A percentile compares a stretch with the other conserved stretches of the same genome.
Evolutionary conservation across 2,113 vertebrate species (phyloP).

Genomic region (Channa maculata): DNA sequence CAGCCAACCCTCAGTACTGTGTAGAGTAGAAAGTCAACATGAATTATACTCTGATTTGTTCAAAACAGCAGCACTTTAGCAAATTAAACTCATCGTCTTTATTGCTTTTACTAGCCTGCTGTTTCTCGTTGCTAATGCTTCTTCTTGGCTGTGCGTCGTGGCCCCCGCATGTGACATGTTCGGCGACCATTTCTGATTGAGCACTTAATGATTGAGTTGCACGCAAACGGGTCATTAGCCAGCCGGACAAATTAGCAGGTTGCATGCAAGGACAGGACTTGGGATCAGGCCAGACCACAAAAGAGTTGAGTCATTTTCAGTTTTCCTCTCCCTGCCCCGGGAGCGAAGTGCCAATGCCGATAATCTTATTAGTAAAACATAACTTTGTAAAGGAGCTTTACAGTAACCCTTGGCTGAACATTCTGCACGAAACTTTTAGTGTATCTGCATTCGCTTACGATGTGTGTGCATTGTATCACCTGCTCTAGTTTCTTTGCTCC

Average conservation of each 20-base stretch:
- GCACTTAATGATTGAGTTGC: slow-evolving; percentile 80
- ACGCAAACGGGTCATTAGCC: slow-evolving; percentile 81
- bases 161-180: slow-evolving; percentile 81
- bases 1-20: too few species aligned
- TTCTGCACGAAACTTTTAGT: background rate
- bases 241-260: slow-evolving; percentile 73
- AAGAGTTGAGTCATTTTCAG: slow-evolving; percentile 65
- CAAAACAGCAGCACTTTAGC: background rate
- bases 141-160: slow-evolving; percentile 42
- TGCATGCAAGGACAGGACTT: slow-evolving; percentile 77
- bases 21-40: too few species aligned
- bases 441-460: background rate
- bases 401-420: slow-evolving; percentile 49
- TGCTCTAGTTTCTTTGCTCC: too few species aligned
- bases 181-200: slow-evolving; percentile 73
- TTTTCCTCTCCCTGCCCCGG: slow-evolving; percentile 38
- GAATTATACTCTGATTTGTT: background rate
- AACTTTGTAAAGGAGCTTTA: slow-evolving; percentile 71
- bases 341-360: slow-evolving; percentile 60
- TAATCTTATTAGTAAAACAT: slow-evolving; percentile 81
- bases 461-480: too few species aligned
- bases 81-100: background rate
- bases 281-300: slow-evolving; percentile 60
- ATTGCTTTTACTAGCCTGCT: slow-evolving; percentile 3
- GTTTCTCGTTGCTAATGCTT: background rate